Evolutionary conservation across 1,140 invertebrate genomes (phyloP).

Genomic region (Formica exsecta): DNA sequence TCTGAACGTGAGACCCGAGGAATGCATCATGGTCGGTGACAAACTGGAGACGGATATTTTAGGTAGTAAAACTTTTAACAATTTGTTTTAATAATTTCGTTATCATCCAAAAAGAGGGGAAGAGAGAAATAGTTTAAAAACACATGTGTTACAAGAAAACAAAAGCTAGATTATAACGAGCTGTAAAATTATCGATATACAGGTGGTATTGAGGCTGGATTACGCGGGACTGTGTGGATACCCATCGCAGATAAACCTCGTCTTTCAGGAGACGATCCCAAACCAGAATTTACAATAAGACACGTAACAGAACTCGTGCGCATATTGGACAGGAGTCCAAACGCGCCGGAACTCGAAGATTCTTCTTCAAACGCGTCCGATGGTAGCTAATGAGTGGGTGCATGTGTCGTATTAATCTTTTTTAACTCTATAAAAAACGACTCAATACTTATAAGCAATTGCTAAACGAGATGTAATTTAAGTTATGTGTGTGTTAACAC

Average conservation of each 20-base stretch:
- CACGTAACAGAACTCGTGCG: conserved; percentile 82
- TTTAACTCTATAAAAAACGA: not conserved
- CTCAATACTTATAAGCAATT: not conserved
- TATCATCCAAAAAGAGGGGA: not conserved
- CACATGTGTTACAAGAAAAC: not conserved
- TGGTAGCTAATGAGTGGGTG: conserved; percentile 74
- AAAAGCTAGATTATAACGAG: not conserved
- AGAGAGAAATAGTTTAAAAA: conserved; percentile 9
- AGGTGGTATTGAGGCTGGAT: conserved; percentile 91
- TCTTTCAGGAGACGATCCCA: conserved; percentile 79
- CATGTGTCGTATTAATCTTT: not conserved
- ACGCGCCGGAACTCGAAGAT: conserved; percentile 83
- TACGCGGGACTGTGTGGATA: conserved; percentile 93
- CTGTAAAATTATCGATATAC: conserved; percentile 62
- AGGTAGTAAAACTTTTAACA: conserved; percentile 76
- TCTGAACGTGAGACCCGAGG: conserved; percentile 90
- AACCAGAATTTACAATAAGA: conserved; percentile 84
- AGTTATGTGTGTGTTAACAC: not conserved
- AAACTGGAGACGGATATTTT: conserved; percentile 94
- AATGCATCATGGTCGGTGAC: conserved; percentile 95
- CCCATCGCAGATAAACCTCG: conserved; percentile 85
- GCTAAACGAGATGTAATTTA: not conserved
- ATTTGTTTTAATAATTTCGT: conserved; percentile 11
- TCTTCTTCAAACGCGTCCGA: conserved; percentile 84
- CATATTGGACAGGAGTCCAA: conserved; percentile 82